phyloP scores from a whole-genome alignment of 2,797 vertebrate species.

The Chiloscyllium punctatum region DNA sequence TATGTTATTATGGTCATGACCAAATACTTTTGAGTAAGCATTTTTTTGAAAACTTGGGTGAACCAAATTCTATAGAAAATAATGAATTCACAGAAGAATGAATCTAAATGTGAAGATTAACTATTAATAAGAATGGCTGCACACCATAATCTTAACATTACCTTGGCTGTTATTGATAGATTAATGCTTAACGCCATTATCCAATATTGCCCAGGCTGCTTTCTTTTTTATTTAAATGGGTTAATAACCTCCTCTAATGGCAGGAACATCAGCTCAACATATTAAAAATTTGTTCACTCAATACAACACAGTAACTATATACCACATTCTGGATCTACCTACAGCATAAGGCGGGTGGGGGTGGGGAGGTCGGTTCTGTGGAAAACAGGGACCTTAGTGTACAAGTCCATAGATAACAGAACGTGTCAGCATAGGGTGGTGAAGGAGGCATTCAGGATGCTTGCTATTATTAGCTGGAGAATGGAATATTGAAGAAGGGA shows the following conservation, averaged over 20 bases:
- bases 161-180: neutral
- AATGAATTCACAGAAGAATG: neutral
- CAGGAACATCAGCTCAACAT: neutral
- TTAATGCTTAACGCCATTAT: neutral
- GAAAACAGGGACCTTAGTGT: too few relatives aligned
- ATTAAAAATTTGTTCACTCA: neutral
- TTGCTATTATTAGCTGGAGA: too few relatives aligned
- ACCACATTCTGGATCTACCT: too few relatives aligned
- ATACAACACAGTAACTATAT: too few relatives aligned
- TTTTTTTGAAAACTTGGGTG: neutral
- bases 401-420: too few relatives aligned
- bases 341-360: too few relatives aligned
- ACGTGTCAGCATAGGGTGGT: too few relatives aligned
- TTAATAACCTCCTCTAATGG: neutral
- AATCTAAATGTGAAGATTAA: neutral
- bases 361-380: accelerated
- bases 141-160: neutral
- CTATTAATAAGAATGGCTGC: neutral
- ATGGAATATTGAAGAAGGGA: too few relatives aligned
- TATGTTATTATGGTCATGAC: conserved; percentile 48
- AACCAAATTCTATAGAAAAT: neutral
- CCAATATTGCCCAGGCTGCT: neutral
- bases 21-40: conserved; percentile 43
- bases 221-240: neutral
- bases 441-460: too few relatives aligned